Evolutionary conservation across 2,888 invertebrate species (phyloP), one percentile per base, ranked within the genome.

Genomic region (Lasioglossum morio): DNA sequence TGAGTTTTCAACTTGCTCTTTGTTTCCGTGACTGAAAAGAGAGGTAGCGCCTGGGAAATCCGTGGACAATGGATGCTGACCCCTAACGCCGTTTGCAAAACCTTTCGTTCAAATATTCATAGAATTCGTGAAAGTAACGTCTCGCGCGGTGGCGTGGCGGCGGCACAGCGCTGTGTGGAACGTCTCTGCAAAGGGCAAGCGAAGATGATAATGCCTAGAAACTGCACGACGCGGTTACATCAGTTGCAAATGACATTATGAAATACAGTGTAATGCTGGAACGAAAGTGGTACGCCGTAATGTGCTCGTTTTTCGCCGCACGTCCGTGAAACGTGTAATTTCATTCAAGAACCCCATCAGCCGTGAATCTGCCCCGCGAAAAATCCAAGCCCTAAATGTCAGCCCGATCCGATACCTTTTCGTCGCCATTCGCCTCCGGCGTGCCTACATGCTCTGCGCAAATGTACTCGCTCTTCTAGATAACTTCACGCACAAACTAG

Each of bases 201-300:
- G 89, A 90, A 88, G 92, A 92, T 91, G 92, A 93, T 93, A 92
- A 90, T 92, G 87, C 88, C 90, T 90, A 87, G 91, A 90, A 85
- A 89, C 90, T 86, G 89, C 92, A 92, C 88, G 86, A 87, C 89
- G 86, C 89, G 81, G 90, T 94, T 94, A 93, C 94, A 87, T 94
- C 94, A 94, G 92, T 89, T 84, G 91, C 85, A 92, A 94, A 93
- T 92, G 92, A 93, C 92, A 93, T 94, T 94, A 93, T 93, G 94
- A 94, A 94, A 94, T 93, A 90, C 92, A 83, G 81, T 90, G 91
- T 93, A 93, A 93, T 92, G 89, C 89, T 89, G 79, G 89, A 80
- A 92, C 91, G 89, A 92, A 90, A 92, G 90, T 88, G 87, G 90
- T 89, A n/a, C 84, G 78, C 75, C 82, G 88, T 88, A 90, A 87